Base-by-base conservation (phyloP, 2,888 invertebrate genomes). In the Drosophila mercatorum region DNA sequence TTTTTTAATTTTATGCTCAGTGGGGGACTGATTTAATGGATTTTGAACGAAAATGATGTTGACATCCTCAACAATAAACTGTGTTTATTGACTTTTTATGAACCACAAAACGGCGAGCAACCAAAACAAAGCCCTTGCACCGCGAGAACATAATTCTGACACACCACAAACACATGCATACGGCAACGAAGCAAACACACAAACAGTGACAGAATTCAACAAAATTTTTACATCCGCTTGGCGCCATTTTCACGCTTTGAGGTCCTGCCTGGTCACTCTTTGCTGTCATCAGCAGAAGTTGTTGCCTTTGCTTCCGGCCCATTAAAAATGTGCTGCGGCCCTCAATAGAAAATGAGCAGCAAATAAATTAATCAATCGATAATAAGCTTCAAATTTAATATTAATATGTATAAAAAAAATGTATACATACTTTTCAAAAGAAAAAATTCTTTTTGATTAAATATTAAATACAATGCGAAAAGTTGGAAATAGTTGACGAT, bases 61-160 rank as follows among this genome's bases (percentile, higher is more conserved):
- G 78, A 87, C 86, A 78, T 68, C 58, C 68, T 61, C 58, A 60
- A 80, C 76, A 74, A 88, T 86, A 88, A 86, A 86, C 73, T 69
- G 61, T 58, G 73, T 88, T 88, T 87, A 88, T 88, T 83, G 89
- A 78, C 80, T 80, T 86, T 88, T 86, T 86, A 86, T 86, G 87
- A 80, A 86, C 89, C 89, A 76, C 84, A 88, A 81, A 74, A 56
- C 60, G 58, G 52, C 52, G 53, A 60, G 62, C 57, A 52, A 52
- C 61, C 73, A 67, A 88, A 88, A 75, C 78, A 87, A 82, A 84
- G 78, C 65, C 61, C 55, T 46, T 53, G 59, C 73, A 68, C 56
- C 59, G 60, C 76, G 56, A 52, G 49, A 77, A 52, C 61, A 64
- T 63, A 52, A 61, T 59, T 63, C 68, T 8, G 65, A 53, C 63